Base-by-base conservation (phyloP, 2,888 invertebrate genomes). In the Phlogophora meticulosa region DNA sequence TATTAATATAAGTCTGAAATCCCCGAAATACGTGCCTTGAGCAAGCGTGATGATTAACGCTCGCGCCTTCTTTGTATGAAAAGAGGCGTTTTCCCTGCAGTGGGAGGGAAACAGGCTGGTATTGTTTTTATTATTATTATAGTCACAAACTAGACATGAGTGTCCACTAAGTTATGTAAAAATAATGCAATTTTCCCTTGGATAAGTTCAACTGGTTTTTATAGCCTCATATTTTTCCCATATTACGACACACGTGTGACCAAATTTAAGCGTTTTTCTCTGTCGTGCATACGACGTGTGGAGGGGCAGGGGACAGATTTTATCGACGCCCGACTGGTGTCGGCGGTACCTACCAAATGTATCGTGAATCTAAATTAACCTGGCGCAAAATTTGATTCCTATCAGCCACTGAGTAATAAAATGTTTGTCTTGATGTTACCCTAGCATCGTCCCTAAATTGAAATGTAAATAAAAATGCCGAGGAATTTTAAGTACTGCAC, bases 351-450 rank as follows among this genome's bases (percentile, higher is more conserved):
- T 82, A 64, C 65, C 56, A 80, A 82, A 81, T 86, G 85, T 88
- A 88, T 86, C 81, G 80, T 77, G 78, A 84, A 84, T 87, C 84
- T 88, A 81, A 88, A 87, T 87, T 85, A 87, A 85, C 86, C 82
- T 81, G 69, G 74, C 61, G 73, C 80, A 77, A 80, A 80, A 86
- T 84, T 85, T 85, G 85, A 87, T 87, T 81, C 80, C 76, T 86
- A 82, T 88, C 85, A 69, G 56, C 60, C 71, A 77, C 78, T 79
- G 80, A 32, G 43, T 65, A 82, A 82, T 81, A 83, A 83, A 85
- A 81, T 78, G 71, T 77, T 80, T 86, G 65, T 82, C 72, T 74
- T 59, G 38, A 60, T 48, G 52, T 49, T 64, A 51, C 58, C 49
- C 36, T 17, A 66, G 22, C 55, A 22, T 53, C 49, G 55, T 51